Evolutionary conservation across 1,140 invertebrate genomes (phyloP).

Genomic region (Drosophila willistoni): DNA sequence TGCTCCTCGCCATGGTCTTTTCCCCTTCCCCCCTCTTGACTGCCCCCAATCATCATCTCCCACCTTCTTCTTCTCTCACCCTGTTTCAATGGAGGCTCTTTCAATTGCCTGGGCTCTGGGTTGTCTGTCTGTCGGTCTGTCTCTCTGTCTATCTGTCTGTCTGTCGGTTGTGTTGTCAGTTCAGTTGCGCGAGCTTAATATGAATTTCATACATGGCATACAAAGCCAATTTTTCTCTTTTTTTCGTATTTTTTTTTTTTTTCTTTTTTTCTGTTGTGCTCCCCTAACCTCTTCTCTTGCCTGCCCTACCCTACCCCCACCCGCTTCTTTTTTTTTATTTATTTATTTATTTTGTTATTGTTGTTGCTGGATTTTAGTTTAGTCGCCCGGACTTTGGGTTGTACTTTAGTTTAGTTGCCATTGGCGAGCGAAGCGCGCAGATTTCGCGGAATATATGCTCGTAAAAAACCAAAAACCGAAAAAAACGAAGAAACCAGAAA

Average conservation of each 20-base stretch:
- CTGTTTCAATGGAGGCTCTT: constrained; percentile 59
- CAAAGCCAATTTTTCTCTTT: constrained; percentile 65
- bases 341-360: constrained; percentile 26
- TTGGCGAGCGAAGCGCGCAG: constrained; percentile 71
- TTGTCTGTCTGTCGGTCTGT: not conserved
- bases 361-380: constrained; percentile 67
- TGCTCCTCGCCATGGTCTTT: constrained; percentile 20
- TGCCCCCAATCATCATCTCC: not conserved
- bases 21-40: not conserved
- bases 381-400: constrained; percentile 72
- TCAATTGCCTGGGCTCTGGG: constrained; percentile 43
- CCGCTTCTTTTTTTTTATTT: constrained; percentile 29
- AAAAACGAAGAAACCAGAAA: not conserved
- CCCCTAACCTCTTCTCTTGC: too few relatives aligned
- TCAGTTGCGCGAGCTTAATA: constrained; percentile 55
- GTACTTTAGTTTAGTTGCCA: constrained; percentile 80
- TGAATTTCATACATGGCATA: constrained; percentile 76
- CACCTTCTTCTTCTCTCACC: not conserved
- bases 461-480: constrained; percentile 5
- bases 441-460: constrained; percentile 49
- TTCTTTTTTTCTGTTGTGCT: constrained; percentile 10
- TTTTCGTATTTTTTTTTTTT: constrained; percentile 16
- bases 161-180: constrained; percentile 1
- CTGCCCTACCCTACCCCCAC: too few relatives aligned
- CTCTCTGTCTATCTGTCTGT: not conserved